phyloP scores from a whole-genome alignment of 2,113 vertebrate species.

The Chaenogobius annularis region DNA sequence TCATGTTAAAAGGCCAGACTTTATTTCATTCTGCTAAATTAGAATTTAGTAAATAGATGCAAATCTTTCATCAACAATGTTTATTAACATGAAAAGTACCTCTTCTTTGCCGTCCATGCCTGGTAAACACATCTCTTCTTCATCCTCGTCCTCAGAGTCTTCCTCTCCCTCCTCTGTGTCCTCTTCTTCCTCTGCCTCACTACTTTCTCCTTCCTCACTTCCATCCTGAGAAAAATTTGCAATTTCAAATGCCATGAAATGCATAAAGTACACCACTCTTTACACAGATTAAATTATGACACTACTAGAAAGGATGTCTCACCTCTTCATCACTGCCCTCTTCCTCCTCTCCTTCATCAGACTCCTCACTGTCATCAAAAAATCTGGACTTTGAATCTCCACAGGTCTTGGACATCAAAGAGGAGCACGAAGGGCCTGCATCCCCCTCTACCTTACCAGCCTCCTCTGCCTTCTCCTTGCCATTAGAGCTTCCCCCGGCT shows the following conservation, averaged over 20 bases:
- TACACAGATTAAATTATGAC: neutral
- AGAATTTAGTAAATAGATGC: no score
- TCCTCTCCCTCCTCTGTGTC: conserved; percentile 82
- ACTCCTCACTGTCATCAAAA: conserved; percentile 98
- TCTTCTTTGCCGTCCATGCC: conserved; percentile 99
- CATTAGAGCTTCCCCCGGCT: conserved; percentile 56
- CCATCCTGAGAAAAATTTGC: conserved; percentile 78
- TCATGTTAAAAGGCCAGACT: neutral
- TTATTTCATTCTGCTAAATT: no score
- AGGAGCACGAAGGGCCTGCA: conserved; percentile 95
- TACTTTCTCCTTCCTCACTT: conserved; percentile 88
- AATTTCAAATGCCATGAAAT: neutral
- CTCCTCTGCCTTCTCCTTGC: conserved; percentile 73
- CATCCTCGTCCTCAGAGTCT: conserved; percentile 78
- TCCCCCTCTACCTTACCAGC: conserved; percentile 82
- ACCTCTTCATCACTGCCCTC: conserved; percentile 81
- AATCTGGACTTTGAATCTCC: conserved; percentile 91
- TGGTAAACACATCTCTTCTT: conserved; percentile 94
- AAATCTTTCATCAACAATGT: no score
- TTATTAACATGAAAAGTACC: conserved; percentile 68
- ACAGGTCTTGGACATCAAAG: conserved; percentile 80
- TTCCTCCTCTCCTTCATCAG: conserved; percentile 87
- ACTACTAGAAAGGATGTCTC: conserved; percentile 5
- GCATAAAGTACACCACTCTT: neutral
- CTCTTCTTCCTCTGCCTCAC: conserved; percentile 86